phyloP scores from a whole-genome alignment of 1,140 invertebrate species.

The Drosophila saltans region DNA sequence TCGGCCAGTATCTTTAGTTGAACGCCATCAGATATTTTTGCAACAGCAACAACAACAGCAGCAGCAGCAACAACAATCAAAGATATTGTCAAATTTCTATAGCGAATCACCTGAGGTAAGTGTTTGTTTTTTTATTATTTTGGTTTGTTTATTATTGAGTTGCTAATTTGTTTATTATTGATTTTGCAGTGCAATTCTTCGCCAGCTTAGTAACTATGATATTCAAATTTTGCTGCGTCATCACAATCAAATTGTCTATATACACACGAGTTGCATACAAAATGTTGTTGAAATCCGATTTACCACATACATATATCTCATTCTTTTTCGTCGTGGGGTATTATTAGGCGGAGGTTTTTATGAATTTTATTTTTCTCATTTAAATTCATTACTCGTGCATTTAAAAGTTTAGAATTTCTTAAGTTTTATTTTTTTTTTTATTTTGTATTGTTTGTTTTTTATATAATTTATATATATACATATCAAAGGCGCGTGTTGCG shows the following conservation, averaged over 20 bases:
- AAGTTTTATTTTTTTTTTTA: conserved; percentile 24
- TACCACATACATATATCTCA: conserved; percentile 40
- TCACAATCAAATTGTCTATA: conserved; percentile 20
- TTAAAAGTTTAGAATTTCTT: conserved; percentile 54
- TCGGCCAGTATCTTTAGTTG: conserved; percentile 51
- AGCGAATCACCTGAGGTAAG: conserved; percentile 1
- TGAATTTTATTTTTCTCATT: conserved; percentile 42
- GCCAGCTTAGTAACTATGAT: conserved; percentile 38
- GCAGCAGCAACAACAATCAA: conserved; percentile 15
- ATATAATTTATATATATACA: conserved; percentile 27
- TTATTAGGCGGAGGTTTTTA: conserved; percentile 6
- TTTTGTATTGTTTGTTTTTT: conserved; percentile 49
- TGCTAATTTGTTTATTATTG: background rate
- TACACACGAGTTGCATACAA: conserved; percentile 58
- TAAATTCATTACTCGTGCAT: conserved; percentile 68
- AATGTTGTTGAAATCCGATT: conserved; percentile 45
- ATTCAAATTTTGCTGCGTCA: conserved; percentile 43
- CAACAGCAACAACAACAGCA: conserved; percentile 40
- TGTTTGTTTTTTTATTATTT: background rate
- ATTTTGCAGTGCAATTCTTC: conserved; percentile 52
- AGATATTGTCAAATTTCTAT: background rate
- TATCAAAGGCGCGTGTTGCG: conserved; percentile 53
- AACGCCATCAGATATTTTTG: conserved; percentile 46
- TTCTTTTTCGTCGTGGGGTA: background rate
- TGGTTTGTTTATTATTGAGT: background rate